These are phyloP conservation scores for Pristionchus exspectatus DNA, from an alignment of 2,888 invertebrate genomes.

Conservation along the genomic window DNA sequence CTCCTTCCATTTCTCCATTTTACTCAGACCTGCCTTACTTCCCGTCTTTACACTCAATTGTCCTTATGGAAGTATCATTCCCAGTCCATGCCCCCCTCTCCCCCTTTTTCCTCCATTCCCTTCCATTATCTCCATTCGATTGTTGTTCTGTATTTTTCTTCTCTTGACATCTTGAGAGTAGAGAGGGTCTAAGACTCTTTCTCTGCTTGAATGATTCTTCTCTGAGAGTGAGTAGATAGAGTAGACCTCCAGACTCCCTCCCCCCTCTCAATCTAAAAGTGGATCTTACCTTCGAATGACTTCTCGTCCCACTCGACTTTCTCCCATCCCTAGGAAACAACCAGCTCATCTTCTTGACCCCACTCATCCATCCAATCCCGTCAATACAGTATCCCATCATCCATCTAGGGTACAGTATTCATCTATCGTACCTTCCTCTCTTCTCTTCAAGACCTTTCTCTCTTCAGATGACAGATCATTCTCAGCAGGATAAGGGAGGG, in stretches of 20 bases:
- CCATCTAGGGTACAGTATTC: conserved; percentile 12
- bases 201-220: neutral
- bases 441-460: conserved; percentile 1
- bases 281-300: conserved; percentile 13
- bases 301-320: neutral
- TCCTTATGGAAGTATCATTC: neutral
- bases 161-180: neutral
- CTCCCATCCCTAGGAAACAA: neutral
- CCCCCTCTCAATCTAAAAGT: neutral
- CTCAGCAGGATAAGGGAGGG: conserved; percentile 42
- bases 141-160: conserved; percentile 21
- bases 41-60: conserved; percentile 37
- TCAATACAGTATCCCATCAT: conserved; percentile 38
- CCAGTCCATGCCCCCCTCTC: conserved; percentile 15
- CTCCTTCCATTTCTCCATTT: conserved; percentile 7
- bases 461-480: conserved; percentile 46
- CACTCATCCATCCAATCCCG: conserved; percentile 35
- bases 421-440: neutral
- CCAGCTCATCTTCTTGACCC: conserved; percentile 25
- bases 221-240: neutral
- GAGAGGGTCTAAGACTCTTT: neutral
- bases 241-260: neutral
- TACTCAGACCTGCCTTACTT: conserved; percentile 8
- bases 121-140: conserved; percentile 19
- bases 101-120: conserved; percentile 16